Conservation (phyloP, 2,797 vertebrate genomes). For the Champsocephalus gunnari region DNA sequence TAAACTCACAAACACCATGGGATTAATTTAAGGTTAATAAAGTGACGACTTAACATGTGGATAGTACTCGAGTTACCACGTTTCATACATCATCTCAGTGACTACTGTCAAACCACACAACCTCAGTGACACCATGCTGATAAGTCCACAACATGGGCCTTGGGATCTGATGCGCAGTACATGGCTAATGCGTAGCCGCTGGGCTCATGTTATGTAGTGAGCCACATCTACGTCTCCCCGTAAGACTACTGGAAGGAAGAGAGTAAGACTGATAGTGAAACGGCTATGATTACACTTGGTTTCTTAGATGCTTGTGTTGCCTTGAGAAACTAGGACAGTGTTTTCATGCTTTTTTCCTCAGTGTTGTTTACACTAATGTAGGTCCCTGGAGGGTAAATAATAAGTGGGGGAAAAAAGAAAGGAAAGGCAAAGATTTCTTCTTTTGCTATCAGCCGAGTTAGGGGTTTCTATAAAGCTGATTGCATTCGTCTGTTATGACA, state of each 20-base stretch:
- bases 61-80: constrained; percentile 54
- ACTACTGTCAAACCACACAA: constrained; percentile 56
- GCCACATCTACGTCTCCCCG: constrained; percentile 49
- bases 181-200: constrained; percentile 60
- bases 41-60: constrained; percentile 32
- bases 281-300: constrained; percentile 64
- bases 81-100: constrained; percentile 46
- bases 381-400: constrained; percentile 86
- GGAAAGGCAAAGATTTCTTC: constrained; percentile 86
- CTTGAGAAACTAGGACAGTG: constrained; percentile 81
- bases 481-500: constrained; percentile 83
- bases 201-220: constrained; percentile 58
- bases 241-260: constrained; percentile 49
- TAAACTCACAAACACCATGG: constrained; percentile 20
- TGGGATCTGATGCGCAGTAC: constrained; percentile 47
- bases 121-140: constrained; percentile 57
- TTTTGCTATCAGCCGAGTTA: constrained; percentile 88
- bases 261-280: constrained; percentile 56
- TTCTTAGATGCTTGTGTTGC: constrained; percentile 77
- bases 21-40: constrained; percentile 58
- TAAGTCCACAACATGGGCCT: constrained; percentile 42
- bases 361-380: constrained; percentile 91
- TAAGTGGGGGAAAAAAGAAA: constrained; percentile 57
- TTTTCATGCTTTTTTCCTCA: constrained; percentile 83
- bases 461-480: constrained; percentile 86